phyloP scores from a whole-genome alignment of 2,113 vertebrate genomes.

The Urocolius indicus region DNA sequence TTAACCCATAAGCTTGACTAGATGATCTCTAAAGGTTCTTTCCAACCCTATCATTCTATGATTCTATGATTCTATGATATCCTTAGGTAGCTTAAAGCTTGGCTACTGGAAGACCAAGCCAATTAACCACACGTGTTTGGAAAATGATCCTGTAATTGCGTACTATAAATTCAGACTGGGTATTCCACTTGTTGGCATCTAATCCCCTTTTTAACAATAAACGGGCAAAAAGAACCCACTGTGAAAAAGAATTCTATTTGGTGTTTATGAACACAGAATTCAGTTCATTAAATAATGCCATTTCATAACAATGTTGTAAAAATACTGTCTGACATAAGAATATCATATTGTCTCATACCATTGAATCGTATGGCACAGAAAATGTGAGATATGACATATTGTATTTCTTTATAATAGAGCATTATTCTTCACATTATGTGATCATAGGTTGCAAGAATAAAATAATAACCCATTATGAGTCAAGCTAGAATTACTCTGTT shows the following conservation, averaged over 20 bases:
- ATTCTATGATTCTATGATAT: not conserved
- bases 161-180: not conserved
- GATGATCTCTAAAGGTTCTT: no score
- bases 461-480: not conserved
- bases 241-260: not conserved
- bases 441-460: not conserved
- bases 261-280: not conserved
- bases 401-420: not conserved
- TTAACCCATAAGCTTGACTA: no score
- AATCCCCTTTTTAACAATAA: not conserved
- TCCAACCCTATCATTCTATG: no score
- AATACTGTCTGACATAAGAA: not conserved
- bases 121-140: not conserved
- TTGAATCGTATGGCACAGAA: not conserved
- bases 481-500: not conserved
- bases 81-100: not conserved
- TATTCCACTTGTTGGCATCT: not conserved
- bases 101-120: not conserved
- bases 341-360: not conserved
- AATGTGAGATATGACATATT: not conserved
- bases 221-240: not conserved
- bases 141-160: not conserved
- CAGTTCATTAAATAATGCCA: not conserved
- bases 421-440: not conserved
- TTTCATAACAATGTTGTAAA: not conserved